phyloP scores from a whole-genome alignment of 2,113 vertebrate species.

The Eonycteris spelaea region DNA sequence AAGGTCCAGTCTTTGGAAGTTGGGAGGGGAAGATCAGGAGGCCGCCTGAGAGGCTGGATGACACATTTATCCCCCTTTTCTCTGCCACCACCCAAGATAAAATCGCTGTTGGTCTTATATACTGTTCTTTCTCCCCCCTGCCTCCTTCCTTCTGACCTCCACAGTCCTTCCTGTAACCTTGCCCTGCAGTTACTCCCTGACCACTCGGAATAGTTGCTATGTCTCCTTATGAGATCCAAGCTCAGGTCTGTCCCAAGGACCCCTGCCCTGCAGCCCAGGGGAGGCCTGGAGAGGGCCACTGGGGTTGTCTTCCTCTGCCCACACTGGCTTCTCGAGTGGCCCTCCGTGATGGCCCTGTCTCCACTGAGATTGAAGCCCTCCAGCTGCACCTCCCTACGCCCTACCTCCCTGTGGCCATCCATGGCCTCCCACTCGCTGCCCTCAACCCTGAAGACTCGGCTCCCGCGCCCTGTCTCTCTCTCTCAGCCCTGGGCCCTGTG shows the following conservation, averaged over 20 bases:
- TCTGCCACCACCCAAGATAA: background rate
- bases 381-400: background rate
- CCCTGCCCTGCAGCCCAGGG: background rate
- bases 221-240: background rate
- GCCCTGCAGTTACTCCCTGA: background rate
- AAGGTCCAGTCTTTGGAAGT: background rate
- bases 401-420: background rate
- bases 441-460: background rate
- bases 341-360: background rate
- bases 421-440: background rate
- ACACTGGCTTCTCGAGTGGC: background rate
- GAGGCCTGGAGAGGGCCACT: background rate
- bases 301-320: background rate
- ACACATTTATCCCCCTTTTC: background rate
- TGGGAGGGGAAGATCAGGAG: background rate
- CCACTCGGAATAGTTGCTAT: background rate
- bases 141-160: background rate
- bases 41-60: background rate
- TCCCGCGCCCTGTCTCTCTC: background rate
- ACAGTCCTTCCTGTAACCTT: too few species aligned
- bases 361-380: background rate
- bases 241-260: background rate
- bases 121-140: background rate
- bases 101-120: background rate
- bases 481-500: background rate